A percentile compares a stretch with the other conserved stretches of the same genome.
Evolutionary conservation across 2,888 invertebrate species (phyloP).

Genomic region (Agrilus mali): DNA sequence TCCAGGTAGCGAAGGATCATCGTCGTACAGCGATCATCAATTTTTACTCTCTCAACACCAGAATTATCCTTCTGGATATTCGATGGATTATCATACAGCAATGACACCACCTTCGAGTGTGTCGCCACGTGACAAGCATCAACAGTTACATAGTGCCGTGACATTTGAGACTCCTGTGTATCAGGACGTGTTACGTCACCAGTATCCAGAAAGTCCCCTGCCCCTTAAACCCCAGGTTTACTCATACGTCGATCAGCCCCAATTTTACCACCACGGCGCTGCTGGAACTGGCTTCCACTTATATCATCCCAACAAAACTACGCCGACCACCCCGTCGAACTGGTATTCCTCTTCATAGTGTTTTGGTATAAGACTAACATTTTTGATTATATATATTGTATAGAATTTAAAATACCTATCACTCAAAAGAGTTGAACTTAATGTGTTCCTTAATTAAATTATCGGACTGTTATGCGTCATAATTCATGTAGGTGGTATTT

Average conservation of each 20-base stretch:
- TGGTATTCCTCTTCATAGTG: slow-evolving; percentile 37
- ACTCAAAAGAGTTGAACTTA: too few relatives aligned
- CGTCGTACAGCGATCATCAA: slow-evolving; percentile 56
- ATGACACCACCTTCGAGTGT: slow-evolving; percentile 98
- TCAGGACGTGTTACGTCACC: slow-evolving; percentile 42
- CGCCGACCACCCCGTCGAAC: slow-evolving; percentile 30
- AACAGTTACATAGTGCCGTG: slow-evolving; percentile 43
- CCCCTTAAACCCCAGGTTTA: slow-evolving; percentile 87
- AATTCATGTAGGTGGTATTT: too few relatives aligned
- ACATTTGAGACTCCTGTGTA: slow-evolving; percentile 35
- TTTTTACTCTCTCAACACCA: slow-evolving; percentile 43
- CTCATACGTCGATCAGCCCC: slow-evolving; percentile 65
- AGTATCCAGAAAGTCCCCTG: slow-evolving; percentile 54
- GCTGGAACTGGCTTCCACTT: slow-evolving; percentile 72
- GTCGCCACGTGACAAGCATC: slow-evolving; percentile 78
- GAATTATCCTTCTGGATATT: slow-evolving; percentile 48
- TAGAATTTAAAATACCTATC: too few relatives aligned
- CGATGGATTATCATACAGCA: slow-evolving; percentile 78
- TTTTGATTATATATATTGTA: too few relatives aligned
- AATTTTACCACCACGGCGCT: slow-evolving; percentile 68
- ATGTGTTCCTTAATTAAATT: too few relatives aligned
- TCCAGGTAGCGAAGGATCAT: slow-evolving; percentile 74
- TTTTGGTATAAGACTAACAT: too few relatives aligned
- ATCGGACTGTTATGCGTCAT: too few relatives aligned
- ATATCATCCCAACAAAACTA: slow-evolving; percentile 64